Percentiles rank a stretch among this genome's conserved stretches.
Evolutionary conservation across 2,113 vertebrate genomes (phyloP).

Genomic region (Campylomormyrus numenius): DNA sequence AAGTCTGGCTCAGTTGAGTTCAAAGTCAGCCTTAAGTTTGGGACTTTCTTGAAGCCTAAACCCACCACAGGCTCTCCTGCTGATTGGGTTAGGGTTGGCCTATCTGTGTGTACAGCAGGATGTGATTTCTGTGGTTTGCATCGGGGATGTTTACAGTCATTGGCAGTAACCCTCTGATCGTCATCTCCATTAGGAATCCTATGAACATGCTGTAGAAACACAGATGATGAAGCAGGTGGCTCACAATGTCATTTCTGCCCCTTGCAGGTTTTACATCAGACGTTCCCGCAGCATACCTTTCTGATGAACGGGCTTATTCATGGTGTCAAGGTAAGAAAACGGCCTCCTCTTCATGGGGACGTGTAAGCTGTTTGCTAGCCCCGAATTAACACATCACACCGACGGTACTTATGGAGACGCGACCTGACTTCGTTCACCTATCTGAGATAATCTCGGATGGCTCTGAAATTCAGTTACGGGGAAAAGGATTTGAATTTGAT

Average conservation of each 20-base stretch:
- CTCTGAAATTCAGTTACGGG: not conserved
- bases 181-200: not conserved
- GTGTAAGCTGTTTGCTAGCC: not conserved
- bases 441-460: not conserved
- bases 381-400: not conserved
- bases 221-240: not conserved
- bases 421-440: not conserved
- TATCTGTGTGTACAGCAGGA: not conserved
- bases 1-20: not conserved
- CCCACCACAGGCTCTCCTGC: not conserved
- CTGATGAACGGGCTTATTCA: slow-evolving; percentile 90
- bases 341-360: not conserved
- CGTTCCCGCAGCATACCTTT: slow-evolving; percentile 86
- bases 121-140: not conserved
- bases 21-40: not conserved
- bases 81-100: not conserved
- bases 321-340: slow-evolving; percentile 74
- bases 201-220: too few relatives aligned
- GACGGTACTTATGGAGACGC: not conserved
- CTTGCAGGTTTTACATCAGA: slow-evolving; percentile 75
- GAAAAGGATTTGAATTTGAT: not conserved
- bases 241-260: slow-evolving; percentile 25
- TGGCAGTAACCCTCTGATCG: not conserved
- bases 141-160: not conserved
- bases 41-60: not conserved